Evolutionary conservation across 2,888 invertebrate species (phyloP).

Genomic region (Pedicia rivosa): DNA sequence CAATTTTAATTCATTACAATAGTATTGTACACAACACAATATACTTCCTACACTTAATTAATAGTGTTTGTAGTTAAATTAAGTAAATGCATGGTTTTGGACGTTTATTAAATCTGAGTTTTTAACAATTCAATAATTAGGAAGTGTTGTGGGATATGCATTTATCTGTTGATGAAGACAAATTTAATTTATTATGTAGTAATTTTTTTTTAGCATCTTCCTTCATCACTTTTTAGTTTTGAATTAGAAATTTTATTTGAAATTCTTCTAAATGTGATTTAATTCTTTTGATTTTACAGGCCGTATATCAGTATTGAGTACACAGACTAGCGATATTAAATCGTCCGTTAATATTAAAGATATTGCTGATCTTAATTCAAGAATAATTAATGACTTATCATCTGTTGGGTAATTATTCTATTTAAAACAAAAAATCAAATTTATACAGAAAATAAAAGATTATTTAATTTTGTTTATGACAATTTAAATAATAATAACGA

Average conservation of each 20-base stretch:
- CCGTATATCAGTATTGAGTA: conserved; percentile 29
- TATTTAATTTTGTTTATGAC: not conserved
- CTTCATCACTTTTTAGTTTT: not conserved
- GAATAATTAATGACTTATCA: conserved; percentile 24
- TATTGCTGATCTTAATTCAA: conserved; percentile 24
- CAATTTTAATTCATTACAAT: too few relatives aligned
- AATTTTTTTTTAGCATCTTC: not conserved
- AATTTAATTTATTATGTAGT: too few relatives aligned
- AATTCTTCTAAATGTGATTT: not conserved
- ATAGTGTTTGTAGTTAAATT: too few relatives aligned
- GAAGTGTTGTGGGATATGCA: too few relatives aligned
- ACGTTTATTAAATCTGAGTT: too few relatives aligned
- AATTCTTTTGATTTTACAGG: conserved; percentile 16
- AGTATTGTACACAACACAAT: too few relatives aligned
- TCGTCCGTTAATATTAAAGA: conserved; percentile 27
- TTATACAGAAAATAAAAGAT: not conserved
- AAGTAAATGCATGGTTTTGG: too few relatives aligned
- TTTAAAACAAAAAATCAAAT: too few relatives aligned
- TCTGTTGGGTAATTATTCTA: conserved; percentile 22
- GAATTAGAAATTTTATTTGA: not conserved
- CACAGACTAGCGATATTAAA: conserved; percentile 26
- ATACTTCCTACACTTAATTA: too few relatives aligned
- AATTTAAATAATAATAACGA: too few relatives aligned
- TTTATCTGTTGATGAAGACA: too few relatives aligned
- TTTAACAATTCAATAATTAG: too few relatives aligned